Base-by-base conservation (phyloP, 2,797 vertebrate genomes). In the Acanthurus leucopareius region DNA sequence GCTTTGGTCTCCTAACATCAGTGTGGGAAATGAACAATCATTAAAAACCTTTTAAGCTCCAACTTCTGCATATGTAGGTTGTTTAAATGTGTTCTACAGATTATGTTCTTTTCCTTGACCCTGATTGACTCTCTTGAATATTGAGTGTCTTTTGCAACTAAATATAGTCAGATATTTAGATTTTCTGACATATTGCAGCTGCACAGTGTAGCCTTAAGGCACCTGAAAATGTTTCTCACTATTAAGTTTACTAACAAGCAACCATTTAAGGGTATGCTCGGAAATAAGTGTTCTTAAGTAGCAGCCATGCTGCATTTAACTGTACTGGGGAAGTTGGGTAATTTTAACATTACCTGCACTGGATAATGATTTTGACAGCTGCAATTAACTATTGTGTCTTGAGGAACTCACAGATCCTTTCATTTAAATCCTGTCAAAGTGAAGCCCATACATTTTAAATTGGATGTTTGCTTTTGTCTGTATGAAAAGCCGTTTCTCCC, bases 21-120 rank as follows among this genome's bases (percentile, higher is more conserved):
- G 0, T 57, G 40, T 70, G n/a, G 28, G 60, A 69, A 76, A 75
- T 56, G 63, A 58, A 28, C 44, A 71, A 28, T 82, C 51, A 44
- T 42, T 35, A 5, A 1, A 67, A 35, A 57, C 17, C 16, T 57
- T 63, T 1, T 48, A 48, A 65, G 17, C 51, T 15, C 25, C 44
- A 19, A 2, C 15, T 28, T 35, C 42, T 67, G 20, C 62, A 64
- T 66, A 32, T 66, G 0, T 54, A 76, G 49, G 45, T 10, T 68
- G 47, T 32, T 10, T 59, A 10, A n/a, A 40, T 59, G 52, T 63
- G 28, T 44, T 59, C 73, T 44, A 7, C 19, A 6, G 2, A 40
- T 57, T 5, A 28, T 51, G n/a, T 35, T 45, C 32, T 15, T 66
- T 57, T 48, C 20, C 8, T n/a, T 22, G 11, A 45, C n/a, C 4